Percentiles rank a stretch among this genome's conserved stretches.
Conservation (phyloP, 2,113 vertebrate genomes). For the Notothenia rossii region DNA sequence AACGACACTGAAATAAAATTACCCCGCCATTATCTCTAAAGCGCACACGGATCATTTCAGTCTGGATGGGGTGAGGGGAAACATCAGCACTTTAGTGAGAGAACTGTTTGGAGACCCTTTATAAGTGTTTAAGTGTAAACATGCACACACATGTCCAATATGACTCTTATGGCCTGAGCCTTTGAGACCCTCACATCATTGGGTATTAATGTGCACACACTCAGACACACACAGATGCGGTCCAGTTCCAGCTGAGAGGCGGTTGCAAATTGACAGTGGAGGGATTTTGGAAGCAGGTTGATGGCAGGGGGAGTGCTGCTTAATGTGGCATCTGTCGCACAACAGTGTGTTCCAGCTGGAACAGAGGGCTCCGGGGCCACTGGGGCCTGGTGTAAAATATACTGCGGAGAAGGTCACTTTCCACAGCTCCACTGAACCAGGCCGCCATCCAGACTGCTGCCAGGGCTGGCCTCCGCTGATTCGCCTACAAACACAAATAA, state of each 20-base stretch:
- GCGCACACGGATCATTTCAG: slow-evolving; percentile 68
- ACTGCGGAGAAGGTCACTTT: slow-evolving; percentile 75
- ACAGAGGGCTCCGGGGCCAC: slow-evolving; percentile 52
- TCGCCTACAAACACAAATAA: slow-evolving; percentile 39
- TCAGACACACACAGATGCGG: slow-evolving; percentile 27
- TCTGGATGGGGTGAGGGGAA: slow-evolving; percentile 57
- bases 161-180: slow-evolving; percentile 28
- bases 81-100: slow-evolving; percentile 44
- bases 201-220: slow-evolving; percentile 12
- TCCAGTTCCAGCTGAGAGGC: slow-evolving; percentile 48
- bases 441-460: slow-evolving; percentile 40
- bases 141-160: slow-evolving; percentile 13
- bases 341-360: slow-evolving; percentile 71
- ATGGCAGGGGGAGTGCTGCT: slow-evolving; percentile 44
- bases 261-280: slow-evolving; percentile 45
- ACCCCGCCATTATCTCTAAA: slow-evolving; percentile 61
- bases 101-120: slow-evolving; percentile 37
- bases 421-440: slow-evolving; percentile 42
- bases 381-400: slow-evolving; percentile 60
- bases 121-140: slow-evolving; percentile 52
- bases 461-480: slow-evolving; percentile 15
- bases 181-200: slow-evolving; percentile 44
- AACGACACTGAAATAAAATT: slow-evolving; percentile 63
- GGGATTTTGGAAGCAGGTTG: slow-evolving; percentile 62
- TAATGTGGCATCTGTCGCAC: slow-evolving; percentile 77